phyloP scores from a whole-genome alignment of 92 coral and sea anemone species.

The Hydrozoanthus gracilis region DNA sequence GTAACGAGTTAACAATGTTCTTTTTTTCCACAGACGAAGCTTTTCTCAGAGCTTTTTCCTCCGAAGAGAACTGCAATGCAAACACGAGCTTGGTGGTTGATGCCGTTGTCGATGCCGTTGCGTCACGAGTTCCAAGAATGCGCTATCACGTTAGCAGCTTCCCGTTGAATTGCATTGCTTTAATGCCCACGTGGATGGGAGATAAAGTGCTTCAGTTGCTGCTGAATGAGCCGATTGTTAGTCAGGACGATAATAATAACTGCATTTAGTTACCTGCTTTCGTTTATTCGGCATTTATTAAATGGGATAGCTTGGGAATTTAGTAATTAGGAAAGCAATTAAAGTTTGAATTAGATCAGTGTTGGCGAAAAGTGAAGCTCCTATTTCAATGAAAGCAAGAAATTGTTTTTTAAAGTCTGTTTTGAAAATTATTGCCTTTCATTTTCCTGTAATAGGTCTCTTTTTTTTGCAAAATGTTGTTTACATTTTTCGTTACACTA shows the following conservation, averaged over 20 bases:
- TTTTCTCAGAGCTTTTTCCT: constrained; percentile 9
- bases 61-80: constrained; percentile 21
- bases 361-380: too few species aligned
- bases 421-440: too few species aligned
- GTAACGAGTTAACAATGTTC: not conserved
- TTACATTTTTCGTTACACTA: too few species aligned
- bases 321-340: too few species aligned
- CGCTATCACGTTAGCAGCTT: constrained; percentile 20
- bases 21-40: constrained; percentile 1
- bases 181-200: constrained; percentile 46
- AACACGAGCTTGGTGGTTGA: constrained; percentile 35
- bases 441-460: too few species aligned
- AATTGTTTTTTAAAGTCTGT: too few species aligned
- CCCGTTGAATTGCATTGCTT: constrained; percentile 48
- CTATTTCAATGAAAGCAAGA: too few species aligned
- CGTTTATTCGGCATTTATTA: too few species aligned
- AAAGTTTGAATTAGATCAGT: too few species aligned
- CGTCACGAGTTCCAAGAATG: constrained; percentile 27
- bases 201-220: constrained; percentile 34
- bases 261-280: too few species aligned
- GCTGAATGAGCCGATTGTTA: not conserved
- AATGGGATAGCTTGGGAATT: too few species aligned
- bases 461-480: too few species aligned
- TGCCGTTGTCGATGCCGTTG: constrained; percentile 53
- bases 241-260: not conserved